phyloP scores from a whole-genome alignment of 2,797 vertebrate species.

The Capromys pilorides region DNA sequence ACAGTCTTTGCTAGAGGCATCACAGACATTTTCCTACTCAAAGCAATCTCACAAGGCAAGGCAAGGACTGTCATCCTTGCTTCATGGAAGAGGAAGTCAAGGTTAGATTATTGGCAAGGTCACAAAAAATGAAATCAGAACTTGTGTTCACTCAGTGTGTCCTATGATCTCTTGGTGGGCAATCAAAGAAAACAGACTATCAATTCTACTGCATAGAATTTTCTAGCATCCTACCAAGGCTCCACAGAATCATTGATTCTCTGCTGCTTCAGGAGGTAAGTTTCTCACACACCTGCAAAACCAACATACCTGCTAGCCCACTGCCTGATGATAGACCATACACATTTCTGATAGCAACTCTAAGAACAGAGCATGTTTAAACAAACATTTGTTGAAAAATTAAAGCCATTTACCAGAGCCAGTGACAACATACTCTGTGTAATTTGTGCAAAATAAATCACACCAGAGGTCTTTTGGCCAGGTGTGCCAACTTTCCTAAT shows the following conservation, averaged over 20 bases:
- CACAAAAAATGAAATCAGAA: neutral
- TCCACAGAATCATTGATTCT: neutral
- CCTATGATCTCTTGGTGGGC: neutral
- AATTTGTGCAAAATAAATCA: neutral
- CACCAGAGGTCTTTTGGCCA: neutral
- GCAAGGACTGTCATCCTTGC: neutral
- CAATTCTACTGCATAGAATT: neutral
- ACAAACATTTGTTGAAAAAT: neutral
- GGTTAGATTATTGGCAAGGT: neutral
- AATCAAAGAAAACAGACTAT: neutral
- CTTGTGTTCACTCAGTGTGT: neutral
- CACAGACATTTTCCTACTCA: slow-evolving; percentile 32
- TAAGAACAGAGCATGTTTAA: slow-evolving; percentile 28
- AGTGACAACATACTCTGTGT: neutral
- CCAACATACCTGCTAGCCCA: neutral
- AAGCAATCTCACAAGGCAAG: neutral
- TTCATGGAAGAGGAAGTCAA: slow-evolving; percentile 16
- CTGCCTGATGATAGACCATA: neutral
- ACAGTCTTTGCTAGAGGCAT: neutral
- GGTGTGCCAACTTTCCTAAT: neutral
- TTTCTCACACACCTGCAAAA: neutral
- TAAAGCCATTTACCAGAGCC: neutral
- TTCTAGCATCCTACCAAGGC: neutral
- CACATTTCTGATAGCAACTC: neutral
- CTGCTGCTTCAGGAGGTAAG: slow-evolving; percentile 14